Conservation (phyloP, 2,113 vertebrate species). For the Corythornis cristatus region DNA sequence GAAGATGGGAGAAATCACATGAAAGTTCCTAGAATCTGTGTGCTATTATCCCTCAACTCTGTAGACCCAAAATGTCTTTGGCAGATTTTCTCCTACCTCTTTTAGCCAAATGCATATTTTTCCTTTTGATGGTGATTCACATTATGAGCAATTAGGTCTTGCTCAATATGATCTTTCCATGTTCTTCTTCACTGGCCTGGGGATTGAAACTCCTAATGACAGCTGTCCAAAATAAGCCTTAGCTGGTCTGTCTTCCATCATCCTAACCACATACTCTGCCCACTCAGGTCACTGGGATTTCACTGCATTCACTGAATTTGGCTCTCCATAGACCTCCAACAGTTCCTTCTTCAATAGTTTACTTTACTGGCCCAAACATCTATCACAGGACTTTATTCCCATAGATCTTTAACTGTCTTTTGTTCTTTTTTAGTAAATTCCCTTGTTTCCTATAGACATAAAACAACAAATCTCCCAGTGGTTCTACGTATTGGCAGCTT, state of each 20-base stretch:
- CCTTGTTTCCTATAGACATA: background rate
- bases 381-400: constrained; percentile 5
- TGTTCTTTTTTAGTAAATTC: background rate
- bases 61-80: constrained; percentile 9
- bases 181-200: constrained; percentile 17
- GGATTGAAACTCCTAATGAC: background rate
- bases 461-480: background rate
- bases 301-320: constrained; percentile 27
- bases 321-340: constrained; percentile 46
- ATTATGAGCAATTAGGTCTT: constrained; percentile 38
- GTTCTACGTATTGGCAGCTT: background rate
- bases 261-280: constrained; percentile 38
- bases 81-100: constrained; percentile 15
- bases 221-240: constrained; percentile 41
- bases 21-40: constrained; percentile 35
- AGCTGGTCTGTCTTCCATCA: constrained; percentile 43
- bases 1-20: constrained; percentile 24
- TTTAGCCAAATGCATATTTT: constrained; percentile 36
- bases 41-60: constrained; percentile 22
- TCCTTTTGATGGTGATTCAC: constrained; percentile 35
- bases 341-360: constrained; percentile 6
- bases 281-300: constrained; percentile 52
- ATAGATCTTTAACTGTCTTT: background rate
- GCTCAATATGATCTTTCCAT: constrained; percentile 52
- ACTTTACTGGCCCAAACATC: background rate